Evolutionary conservation across 2,888 invertebrate species (phyloP), one percentile per base, ranked within the genome.

Genomic region (Monopis laevigella): DNA sequence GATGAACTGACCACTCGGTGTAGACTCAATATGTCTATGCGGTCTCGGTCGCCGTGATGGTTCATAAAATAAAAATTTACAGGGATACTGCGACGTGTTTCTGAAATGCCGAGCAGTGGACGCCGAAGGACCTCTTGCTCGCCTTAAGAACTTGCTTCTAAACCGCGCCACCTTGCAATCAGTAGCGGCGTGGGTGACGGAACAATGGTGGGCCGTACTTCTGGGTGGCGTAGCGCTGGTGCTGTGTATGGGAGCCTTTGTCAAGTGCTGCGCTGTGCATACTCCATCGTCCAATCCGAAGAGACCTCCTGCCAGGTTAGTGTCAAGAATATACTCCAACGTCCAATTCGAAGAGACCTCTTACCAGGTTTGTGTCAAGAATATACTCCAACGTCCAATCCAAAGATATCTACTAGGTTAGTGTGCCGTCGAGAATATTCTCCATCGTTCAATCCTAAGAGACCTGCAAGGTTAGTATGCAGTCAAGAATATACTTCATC

Each of bases 61-160:
- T 21, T 8, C 24, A 21, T 5, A 21, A 29, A 29, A 12, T 11
- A 8, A 8, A 29, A 8, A 5, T 11, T 36, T 36, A n/a, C 74
- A 92, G 88, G 98, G 99, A 40, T 99, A 99, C 77, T 99, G 99
- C 82, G 99, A 99, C 82, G 98, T 99, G 49, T 99, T 99, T 82
- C 88, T 96, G 41, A 98, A 97, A 71, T 99, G 99, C 67, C 89
- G 99, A 50, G 95, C 96, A 1, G 98, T 99, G 14, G 98, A 99
- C 78, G 98, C 98, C 0, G 98, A 99, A 59, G 99, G 99, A 4
- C 99, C 99, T 2, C 82, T 99, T 47, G 96, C 96, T 14, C 87
- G 98, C 40, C 86, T 99, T 44, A 98, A 98, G 84, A 98, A 98
- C 77, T 84, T 98, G 38, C 85, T 98, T 14, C 89, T 98, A 53